phyloP scores from a whole-genome alignment of 2,888 invertebrate genomes.

The Athetis lepigone region DNA sequence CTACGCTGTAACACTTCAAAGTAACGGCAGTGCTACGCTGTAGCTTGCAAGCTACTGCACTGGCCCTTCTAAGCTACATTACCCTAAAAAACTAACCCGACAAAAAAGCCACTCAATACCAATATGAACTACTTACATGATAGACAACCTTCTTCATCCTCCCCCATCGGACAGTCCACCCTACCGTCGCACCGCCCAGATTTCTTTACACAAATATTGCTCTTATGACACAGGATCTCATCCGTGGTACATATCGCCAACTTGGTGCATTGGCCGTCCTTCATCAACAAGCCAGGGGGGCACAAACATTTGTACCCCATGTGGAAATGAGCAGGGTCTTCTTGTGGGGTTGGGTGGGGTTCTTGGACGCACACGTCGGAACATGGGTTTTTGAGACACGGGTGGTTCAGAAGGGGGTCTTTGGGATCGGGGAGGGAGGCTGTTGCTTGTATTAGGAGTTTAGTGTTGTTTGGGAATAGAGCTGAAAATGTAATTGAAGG shows the following conservation, averaged over 20 bases:
- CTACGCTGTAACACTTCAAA: neutral
- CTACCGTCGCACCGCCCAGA: conserved; percentile 86
- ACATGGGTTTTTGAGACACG: conserved; percentile 93
- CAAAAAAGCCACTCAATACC: neutral
- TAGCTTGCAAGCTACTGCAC: neutral
- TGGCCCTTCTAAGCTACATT: too few relatives aligned
- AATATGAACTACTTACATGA: conserved; percentile 65
- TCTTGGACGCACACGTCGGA: conserved; percentile 93
- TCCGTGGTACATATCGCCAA: conserved; percentile 86
- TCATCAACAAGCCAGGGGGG: conserved; percentile 91
- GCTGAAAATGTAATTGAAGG: conserved; percentile 76
- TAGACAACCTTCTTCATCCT: conserved; percentile 90
- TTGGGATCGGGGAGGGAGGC: conserved; percentile 57
- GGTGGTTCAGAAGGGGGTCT: conserved; percentile 81
- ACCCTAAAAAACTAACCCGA: neutral
- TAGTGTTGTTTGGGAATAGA: conserved; percentile 86
- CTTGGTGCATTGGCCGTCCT: conserved; percentile 90
- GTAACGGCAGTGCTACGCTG: too few relatives aligned
- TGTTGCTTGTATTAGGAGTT: conserved; percentile 77
- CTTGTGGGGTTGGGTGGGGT: conserved; percentile 59
- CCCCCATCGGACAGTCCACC: conserved; percentile 88
- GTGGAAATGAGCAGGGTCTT: conserved; percentile 22
- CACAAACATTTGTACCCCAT: conserved; percentile 90
- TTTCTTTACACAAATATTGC: conserved; percentile 82
- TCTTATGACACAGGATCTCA: conserved; percentile 84